Evolutionary conservation across 1,140 invertebrate genomes (phyloP).

Genomic region (Stenopsyche tienmushanensis): DNA sequence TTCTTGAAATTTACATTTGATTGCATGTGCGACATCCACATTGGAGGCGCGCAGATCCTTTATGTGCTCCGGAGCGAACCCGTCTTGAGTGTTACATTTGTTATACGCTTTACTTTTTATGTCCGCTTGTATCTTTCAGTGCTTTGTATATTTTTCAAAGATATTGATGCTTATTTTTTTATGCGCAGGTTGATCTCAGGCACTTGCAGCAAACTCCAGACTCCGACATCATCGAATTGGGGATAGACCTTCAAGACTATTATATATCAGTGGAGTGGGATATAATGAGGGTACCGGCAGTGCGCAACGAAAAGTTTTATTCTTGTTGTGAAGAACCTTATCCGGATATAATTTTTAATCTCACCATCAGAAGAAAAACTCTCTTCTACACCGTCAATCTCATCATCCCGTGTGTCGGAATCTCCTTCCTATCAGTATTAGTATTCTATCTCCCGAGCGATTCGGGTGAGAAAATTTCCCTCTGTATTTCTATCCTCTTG

Average conservation of each 20-base stretch:
- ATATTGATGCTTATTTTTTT: conserved; percentile 27
- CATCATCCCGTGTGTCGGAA: conserved; percentile 94
- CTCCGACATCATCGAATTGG: conserved; percentile 80
- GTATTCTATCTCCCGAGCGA: conserved; percentile 99
- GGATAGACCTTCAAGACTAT: conserved; percentile 91
- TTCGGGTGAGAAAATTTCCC: conserved; percentile 95
- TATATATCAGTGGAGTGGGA: conserved; percentile 98
- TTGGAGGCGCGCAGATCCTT: not conserved
- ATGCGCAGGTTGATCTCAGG: conserved; percentile 78
- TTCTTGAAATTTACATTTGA: conserved; percentile 11
- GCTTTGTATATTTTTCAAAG: too few species aligned
- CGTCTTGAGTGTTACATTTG: too few species aligned
- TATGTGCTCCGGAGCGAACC: too few species aligned
- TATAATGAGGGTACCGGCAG: conserved; percentile 86
- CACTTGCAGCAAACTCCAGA: conserved; percentile 80
- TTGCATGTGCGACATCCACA: not conserved
- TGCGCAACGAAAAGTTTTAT: conserved; percentile 86
- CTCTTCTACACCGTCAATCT: conserved; percentile 97
- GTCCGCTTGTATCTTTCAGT: too few species aligned
- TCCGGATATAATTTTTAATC: conserved; percentile 96
- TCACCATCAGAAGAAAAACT: conserved; percentile 93
- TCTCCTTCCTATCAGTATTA: conserved; percentile 94
- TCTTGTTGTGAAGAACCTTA: conserved; percentile 90
- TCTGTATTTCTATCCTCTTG: conserved; percentile 97
- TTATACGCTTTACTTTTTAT: too few species aligned